Evolutionary conservation across 2,888 invertebrate species (phyloP).

Genomic region (Colostygia pectinataria): DNA sequence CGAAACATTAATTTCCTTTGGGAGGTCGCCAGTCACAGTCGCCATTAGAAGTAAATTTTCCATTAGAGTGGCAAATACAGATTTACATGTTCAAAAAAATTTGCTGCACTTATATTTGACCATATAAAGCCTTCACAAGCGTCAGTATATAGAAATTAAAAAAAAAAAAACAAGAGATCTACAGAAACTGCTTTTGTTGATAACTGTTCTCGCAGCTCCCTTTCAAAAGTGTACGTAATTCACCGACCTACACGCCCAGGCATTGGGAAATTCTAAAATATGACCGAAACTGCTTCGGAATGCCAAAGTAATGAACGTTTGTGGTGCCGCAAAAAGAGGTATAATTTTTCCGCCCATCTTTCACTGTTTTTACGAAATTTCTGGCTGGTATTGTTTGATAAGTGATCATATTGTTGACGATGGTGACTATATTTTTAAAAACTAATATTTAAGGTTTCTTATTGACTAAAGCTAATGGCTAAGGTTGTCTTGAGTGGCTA

Average conservation of each 20-base stretch:
- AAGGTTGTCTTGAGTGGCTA: too few relatives aligned
- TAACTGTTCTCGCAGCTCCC: not conserved
- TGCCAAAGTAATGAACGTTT: constrained; percentile 16
- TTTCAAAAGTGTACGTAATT: constrained; percentile 38
- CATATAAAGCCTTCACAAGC: too few relatives aligned
- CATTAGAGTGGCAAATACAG: not conserved
- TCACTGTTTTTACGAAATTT: not conserved
- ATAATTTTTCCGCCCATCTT: not conserved
- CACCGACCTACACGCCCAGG: constrained; percentile 32
- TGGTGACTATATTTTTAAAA: too few relatives aligned
- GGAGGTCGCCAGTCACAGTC: constrained; percentile 37
- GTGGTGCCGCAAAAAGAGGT: constrained; percentile 11
- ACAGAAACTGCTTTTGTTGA: not conserved
- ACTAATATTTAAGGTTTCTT: too few relatives aligned
- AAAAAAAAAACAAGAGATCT: too few relatives aligned
- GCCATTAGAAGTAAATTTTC: not conserved
- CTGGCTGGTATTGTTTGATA: not conserved
- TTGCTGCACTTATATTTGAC: too few relatives aligned
- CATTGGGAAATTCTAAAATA: constrained; percentile 22
- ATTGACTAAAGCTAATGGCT: too few relatives aligned
- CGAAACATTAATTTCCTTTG: constrained; percentile 53
- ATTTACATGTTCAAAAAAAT: too few relatives aligned
- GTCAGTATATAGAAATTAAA: too few relatives aligned
- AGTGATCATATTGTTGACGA: not conserved
- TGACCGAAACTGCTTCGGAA: constrained; percentile 9